Evolutionary conservation across 2,113 vertebrate species (phyloP), one percentile per base, ranked within the genome.

Genomic region (Brachyhypopomus occidentalis): DNA sequence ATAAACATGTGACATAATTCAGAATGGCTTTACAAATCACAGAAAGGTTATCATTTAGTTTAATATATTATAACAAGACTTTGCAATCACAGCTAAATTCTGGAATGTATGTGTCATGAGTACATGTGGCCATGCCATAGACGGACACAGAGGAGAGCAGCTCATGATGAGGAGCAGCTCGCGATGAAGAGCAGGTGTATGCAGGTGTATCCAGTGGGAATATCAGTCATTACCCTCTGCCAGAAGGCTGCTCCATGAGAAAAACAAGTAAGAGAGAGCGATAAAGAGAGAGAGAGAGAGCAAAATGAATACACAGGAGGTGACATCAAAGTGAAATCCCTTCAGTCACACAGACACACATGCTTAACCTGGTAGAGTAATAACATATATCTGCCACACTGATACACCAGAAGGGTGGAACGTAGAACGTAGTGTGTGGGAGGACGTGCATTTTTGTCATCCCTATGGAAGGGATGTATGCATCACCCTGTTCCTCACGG

Each of bases 151-250:
- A 11, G 52, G 5, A 12, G 55, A 9, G 34, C 12, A 75, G 4
- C 19, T 23, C 19, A 48, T 52, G 12, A 56, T 23, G 34, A 30
- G 20, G 36, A 5, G 9, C 34, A 69, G 52, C 17, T 38, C n/a
- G 52, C 58, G 58, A 72, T 62, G 56, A 72, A 36, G 38, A 52
- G 34, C 27, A 72, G 25, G 17, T 80, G 69, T 59, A 60, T 55
- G 48, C 69, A 74, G 70, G 52, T 2, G 34, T 67, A 74, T 36
- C 36, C 72, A 75, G 14, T 58, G 58, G 58, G 34, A 66, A 83
- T 63, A 60, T 77, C 36, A 72, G 63, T 78, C 16, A 63, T 14
- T 76, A 27, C 60, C 41, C 22, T 64, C 60, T 52, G 62, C 41
- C 60, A 76, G 63, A 8, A 77, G 16, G 20, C 45, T 67, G 63